A percentile compares a stretch with the other conserved stretches of the same genome.
Evolutionary conservation across 2,888 invertebrate genomes (phyloP).

Genomic region (Pedicia rivosa): DNA sequence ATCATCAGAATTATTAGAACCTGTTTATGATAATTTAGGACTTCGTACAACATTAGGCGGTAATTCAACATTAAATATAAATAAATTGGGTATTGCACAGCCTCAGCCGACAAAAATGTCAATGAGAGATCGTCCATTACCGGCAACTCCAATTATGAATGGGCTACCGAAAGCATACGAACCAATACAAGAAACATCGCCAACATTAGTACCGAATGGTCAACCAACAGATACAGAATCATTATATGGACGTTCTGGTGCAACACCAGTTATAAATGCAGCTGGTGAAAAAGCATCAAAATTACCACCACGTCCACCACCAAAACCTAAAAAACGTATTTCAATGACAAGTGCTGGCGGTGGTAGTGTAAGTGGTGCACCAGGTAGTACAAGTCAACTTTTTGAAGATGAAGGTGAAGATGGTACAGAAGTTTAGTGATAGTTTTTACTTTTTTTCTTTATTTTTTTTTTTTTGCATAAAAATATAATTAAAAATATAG

Average conservation of each 20-base stretch:
- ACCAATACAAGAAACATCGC: constrained; percentile 26
- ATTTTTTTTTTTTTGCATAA: no score
- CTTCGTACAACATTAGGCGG: constrained; percentile 73
- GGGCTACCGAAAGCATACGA: constrained; percentile 25
- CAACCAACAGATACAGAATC: constrained; percentile 28
- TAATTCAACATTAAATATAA: constrained; percentile 62
- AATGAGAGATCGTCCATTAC: constrained; percentile 47
- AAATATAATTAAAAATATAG: no score
- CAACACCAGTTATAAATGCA: constrained; percentile 33
- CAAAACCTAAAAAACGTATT: constrained; percentile 65
- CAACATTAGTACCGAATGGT: constrained; percentile 20
- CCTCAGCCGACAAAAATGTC: constrained; percentile 23
- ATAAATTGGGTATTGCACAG: constrained; percentile 53
- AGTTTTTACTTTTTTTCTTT: no score
- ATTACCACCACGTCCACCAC: constrained; percentile 69
- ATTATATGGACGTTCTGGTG: constrained; percentile 20
- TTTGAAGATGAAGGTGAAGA: constrained; percentile 82
- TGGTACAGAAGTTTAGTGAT: constrained; percentile 65
- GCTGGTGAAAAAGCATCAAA: constrained; percentile 36
- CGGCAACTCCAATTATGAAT: constrained; percentile 39
- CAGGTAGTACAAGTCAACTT: constrained; percentile 47
- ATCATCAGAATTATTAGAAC: constrained; percentile 42
- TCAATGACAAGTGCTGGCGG: constrained; percentile 33
- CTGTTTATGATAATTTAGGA: constrained; percentile 75
- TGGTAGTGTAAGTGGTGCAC: constrained; percentile 3